These are phyloP conservation scores for Orussus abietinus DNA, from an alignment of 1,140 invertebrate genomes.

Conservation along the genomic window DNA sequence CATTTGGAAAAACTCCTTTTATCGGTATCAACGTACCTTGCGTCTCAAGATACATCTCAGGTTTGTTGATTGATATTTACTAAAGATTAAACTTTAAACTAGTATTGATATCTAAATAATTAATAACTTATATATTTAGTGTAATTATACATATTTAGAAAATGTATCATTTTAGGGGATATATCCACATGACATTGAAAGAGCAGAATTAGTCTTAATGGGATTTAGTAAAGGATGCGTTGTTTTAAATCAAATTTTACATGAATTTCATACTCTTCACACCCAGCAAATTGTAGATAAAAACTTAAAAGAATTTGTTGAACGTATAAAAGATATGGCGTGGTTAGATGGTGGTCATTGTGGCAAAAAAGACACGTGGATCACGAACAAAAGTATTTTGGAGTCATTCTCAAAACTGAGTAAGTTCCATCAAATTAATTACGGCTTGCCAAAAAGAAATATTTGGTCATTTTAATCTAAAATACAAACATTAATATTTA, in stretches of 20 bases:
- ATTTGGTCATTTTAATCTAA: too few relatives aligned
- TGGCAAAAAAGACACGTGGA: conserved; percentile 80
- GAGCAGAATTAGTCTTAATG: conserved; percentile 59
- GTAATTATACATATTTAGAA: too few relatives aligned
- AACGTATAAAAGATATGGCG: conserved; percentile 68
- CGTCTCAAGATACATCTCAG: too few relatives aligned
- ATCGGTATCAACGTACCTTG: conserved; percentile 29
- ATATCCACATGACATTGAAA: conserved; percentile 49
- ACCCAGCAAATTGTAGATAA: conserved; percentile 54
- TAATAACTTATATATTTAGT: too few relatives aligned
- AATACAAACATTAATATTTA: neutral
- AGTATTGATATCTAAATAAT: too few relatives aligned
- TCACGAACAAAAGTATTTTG: conserved; percentile 68
- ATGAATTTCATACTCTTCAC: conserved; percentile 74
- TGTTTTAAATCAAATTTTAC: conserved; percentile 83
- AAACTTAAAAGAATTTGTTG: conserved; percentile 57
- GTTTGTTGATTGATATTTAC: neutral
- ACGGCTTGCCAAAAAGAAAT: too few relatives aligned
- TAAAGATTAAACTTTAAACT: too few relatives aligned
- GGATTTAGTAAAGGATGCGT: conserved; percentile 92
- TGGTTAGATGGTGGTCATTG: conserved; percentile 87
- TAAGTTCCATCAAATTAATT: conserved; percentile 32
- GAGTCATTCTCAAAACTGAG: conserved; percentile 66
- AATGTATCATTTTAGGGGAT: too few relatives aligned
- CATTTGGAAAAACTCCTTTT: conserved; percentile 63